phyloP scores from a whole-genome alignment of 2,113 vertebrate genomes.

The Cephalophus harveyi region DNA sequence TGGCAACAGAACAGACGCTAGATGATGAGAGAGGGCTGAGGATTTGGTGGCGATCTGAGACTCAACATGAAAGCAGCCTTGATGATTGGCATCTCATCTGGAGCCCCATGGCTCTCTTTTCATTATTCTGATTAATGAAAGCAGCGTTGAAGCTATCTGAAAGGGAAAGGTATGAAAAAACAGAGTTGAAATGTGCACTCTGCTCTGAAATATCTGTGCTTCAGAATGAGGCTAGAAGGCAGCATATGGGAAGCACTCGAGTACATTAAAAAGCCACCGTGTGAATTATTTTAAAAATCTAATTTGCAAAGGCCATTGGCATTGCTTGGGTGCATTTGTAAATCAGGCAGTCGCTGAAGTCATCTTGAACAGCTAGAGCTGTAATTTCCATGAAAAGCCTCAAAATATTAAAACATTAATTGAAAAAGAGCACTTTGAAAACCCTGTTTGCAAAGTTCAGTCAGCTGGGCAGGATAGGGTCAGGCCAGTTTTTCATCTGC shows the following conservation, averaged over 20 bases:
- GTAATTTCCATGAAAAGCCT: conserved; percentile 45
- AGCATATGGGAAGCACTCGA: conserved; percentile 25
- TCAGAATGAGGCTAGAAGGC: conserved; percentile 21
- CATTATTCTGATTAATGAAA: conserved; percentile 2
- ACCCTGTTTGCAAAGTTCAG: conserved; percentile 45
- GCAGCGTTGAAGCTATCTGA: not conserved
- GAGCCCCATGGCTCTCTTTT: not conserved
- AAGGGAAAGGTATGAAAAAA: not conserved
- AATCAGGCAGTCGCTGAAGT: conserved; percentile 59
- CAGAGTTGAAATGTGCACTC: not conserved
- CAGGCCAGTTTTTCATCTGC: conserved; percentile 41
- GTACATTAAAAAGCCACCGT: conserved; percentile 37
- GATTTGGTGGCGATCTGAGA: not conserved
- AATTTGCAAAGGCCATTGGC: conserved; percentile 64
- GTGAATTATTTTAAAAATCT: conserved; percentile 66
- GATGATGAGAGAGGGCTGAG: not conserved
- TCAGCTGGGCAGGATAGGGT: conserved; percentile 21
- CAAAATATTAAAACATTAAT: conserved; percentile 67
- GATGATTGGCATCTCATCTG: not conserved
- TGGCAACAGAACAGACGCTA: not conserved
- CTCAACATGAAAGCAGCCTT: not conserved
- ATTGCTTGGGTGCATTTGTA: conserved; percentile 61
- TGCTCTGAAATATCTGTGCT: conserved; percentile 35
- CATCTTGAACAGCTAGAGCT: conserved; percentile 38
- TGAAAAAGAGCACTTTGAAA: conserved; percentile 45